Base-by-base conservation (phyloP, 1,140 invertebrate species). In the Cardiocondyla obscurior region DNA sequence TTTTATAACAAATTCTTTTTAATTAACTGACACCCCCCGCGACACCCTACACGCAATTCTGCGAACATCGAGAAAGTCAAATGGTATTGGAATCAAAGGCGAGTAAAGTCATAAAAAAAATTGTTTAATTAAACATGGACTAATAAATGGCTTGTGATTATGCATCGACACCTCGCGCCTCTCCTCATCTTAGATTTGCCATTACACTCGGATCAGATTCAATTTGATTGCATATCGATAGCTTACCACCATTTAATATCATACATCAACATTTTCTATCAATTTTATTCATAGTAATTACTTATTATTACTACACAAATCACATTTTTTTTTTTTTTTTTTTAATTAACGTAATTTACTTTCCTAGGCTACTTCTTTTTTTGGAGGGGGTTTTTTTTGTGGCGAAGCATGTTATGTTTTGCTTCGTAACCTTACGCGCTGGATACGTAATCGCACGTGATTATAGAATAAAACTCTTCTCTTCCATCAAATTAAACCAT, bases 401-500 rank as follows among this genome's bases (percentile, higher is more conserved):
- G 55, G 8, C 12, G 36, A 30, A 42, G 33, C n/a, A 25, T 60
- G 22, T 74, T 60, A n/a, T n/a, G 72, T 28, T 60, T 44, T 16
- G 12, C 25, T 16, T 73, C 3, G 25, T 44, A 74, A 74, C n/a
- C 14, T 76, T 33, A 19, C 8, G 3, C n/a, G 55, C 14, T 22
- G n/a, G 10, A 44, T 42, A 19, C 28, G 14, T 30, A 53, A 60
- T 53, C 33, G n/a, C 33, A 33, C 46, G 19, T 28, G 36, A n/a
- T 39, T 28, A 28, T 62, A 3, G 19, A 51, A 51, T 14, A 42
- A n/a, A 44, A 67, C 36, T 74, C 44, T 53, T 25, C 3, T 44
- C 46, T 14, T 1, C 22, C 22, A 44, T 53, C 22, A 25, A 46
- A 60, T 90, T 87, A 92, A 14, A 92, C 22, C 85, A 93, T 88